Evolutionary conservation across 92 coral and sea anemone genomes (phyloP).

Genomic region (Muricea muricata): DNA sequence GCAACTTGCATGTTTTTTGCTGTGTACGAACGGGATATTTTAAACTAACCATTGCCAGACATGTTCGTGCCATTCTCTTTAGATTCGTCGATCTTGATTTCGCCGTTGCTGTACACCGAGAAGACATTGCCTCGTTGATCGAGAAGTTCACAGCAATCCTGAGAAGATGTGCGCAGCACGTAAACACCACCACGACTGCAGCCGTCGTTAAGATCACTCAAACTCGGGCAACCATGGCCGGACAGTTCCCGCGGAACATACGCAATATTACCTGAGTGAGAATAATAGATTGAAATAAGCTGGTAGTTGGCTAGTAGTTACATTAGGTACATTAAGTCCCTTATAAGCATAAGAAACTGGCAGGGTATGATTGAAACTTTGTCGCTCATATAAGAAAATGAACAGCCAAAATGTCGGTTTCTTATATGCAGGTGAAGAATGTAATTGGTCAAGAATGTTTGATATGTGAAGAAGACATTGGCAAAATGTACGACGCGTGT

Average conservation of each 20-base stretch:
- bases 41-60: slow-evolving; percentile 19
- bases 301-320: too few relatives aligned
- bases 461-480: too few relatives aligned
- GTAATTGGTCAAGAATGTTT: too few relatives aligned
- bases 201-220: slow-evolving; percentile 43
- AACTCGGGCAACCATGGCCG: slow-evolving; percentile 22
- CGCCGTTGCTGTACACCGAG: slow-evolving; percentile 82
- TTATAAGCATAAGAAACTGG: too few relatives aligned
- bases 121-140: slow-evolving; percentile 79
- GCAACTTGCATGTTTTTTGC: too few relatives aligned
- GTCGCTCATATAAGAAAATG: too few relatives aligned
- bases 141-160: slow-evolving; percentile 80
- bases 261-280: slow-evolving; percentile 37
- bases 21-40: background rate
- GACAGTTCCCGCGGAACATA: slow-evolving; percentile 68
- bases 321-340: too few relatives aligned
- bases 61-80: background rate
- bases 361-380: too few relatives aligned
- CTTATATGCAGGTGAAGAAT: too few relatives aligned
- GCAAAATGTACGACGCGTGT: too few relatives aligned
- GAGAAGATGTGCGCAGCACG: slow-evolving; percentile 82
- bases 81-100: slow-evolving; percentile 45
- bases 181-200: slow-evolving; percentile 73
- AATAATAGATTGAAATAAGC: too few relatives aligned
- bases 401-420: too few relatives aligned